Conservation (phyloP, 2,113 vertebrate species). For the Ictalurus furcatus region DNA sequence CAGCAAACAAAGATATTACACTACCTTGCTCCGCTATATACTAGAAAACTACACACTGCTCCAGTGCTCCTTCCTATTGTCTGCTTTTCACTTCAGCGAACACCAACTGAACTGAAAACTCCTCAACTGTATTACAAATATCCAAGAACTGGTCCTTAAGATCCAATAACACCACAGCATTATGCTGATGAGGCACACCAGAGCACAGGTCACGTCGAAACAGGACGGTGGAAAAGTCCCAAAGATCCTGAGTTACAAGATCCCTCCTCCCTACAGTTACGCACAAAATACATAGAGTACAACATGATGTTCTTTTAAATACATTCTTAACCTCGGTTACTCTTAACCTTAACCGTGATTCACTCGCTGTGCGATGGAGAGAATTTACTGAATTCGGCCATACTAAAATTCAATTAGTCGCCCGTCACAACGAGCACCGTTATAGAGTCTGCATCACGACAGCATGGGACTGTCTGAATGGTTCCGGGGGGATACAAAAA, state of each 20-base stretch:
- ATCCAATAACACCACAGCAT: constrained; percentile 10
- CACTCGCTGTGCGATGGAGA: not conserved
- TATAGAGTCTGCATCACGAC: constrained; percentile 3
- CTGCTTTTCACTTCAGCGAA: not conserved
- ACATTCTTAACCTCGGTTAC: not conserved
- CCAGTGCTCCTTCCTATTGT: not conserved
- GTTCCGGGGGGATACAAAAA: not conserved
- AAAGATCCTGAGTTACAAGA: constrained; percentile 16
- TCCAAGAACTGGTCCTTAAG: not conserved
- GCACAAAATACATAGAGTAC: not conserved
- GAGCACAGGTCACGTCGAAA: not conserved
- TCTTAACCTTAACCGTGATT: not conserved
- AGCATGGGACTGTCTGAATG: not conserved
- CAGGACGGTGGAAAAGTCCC: constrained; percentile 40
- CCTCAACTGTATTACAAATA: not conserved
- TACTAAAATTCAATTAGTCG: constrained; percentile 22
- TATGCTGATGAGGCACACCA: not conserved
- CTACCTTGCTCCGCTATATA: not conserved
- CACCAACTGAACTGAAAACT: not conserved
- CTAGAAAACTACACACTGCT: not conserved
- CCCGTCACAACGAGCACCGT: constrained; percentile 18
- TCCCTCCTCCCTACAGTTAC: not conserved
- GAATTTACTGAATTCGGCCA: not conserved
- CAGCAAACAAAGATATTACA: too few species aligned
- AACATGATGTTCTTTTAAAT: not conserved